A percentile compares a stretch with the other conserved stretches of the same genome.
These are phyloP conservation scores for Rhegmatorhina hoffmannsi DNA, from an alignment of 2,113 vertebrate genomes.

Conservation along the genomic window DNA sequence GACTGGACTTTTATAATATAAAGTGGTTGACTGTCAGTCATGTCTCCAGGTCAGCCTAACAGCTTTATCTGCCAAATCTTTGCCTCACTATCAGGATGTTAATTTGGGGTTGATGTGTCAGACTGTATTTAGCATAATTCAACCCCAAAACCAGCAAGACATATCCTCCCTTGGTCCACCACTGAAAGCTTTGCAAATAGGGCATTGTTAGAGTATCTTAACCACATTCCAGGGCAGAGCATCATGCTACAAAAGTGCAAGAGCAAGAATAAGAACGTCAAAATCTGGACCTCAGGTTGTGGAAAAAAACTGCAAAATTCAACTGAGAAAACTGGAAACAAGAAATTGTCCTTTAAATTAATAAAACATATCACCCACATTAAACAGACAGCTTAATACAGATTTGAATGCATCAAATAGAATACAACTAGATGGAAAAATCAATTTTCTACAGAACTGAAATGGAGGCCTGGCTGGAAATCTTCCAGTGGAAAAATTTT, in stretches of 20 bases:
- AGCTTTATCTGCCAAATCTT: not conserved
- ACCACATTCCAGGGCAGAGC: not conserved
- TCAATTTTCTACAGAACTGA: not conserved
- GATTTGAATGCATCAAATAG: not conserved
- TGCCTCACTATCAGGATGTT: not conserved
- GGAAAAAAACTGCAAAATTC: not conserved
- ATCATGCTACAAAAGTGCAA: not conserved
- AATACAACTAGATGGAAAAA: slow-evolving; percentile 15
- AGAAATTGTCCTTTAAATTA: not conserved
- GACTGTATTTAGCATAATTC: not conserved
- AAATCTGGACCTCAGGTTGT: not conserved
- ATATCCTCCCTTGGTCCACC: not conserved
- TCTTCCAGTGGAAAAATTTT: slow-evolving; percentile 27
- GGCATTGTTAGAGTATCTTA: not conserved
- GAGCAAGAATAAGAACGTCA: not conserved
- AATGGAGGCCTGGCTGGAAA: slow-evolving; percentile 21
- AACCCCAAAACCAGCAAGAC: not conserved
- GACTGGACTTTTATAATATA: not conserved
- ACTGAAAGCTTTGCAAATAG: not conserved
- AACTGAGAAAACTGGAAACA: not conserved
- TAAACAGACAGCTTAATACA: not conserved
- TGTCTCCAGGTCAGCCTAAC: not conserved
- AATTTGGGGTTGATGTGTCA: not conserved
- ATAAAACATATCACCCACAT: not conserved
- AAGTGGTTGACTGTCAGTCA: not conserved